These are phyloP conservation scores for Austrolebias charrua DNA, from an alignment of 2,797 vertebrate genomes.

Conservation along the genomic window DNA sequence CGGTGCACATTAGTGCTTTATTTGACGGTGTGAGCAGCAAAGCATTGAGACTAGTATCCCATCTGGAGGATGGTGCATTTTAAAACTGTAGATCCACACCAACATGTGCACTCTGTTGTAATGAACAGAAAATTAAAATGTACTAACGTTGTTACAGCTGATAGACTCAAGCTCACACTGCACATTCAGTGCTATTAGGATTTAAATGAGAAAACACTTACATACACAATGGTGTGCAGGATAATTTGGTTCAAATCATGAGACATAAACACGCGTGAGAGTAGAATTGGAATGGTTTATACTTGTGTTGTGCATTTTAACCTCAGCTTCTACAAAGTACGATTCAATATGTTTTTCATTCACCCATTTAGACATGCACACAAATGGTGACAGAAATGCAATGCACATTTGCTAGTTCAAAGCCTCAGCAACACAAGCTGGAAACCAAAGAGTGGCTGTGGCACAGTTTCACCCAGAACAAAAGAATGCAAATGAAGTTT, in stretches of 20 bases:
- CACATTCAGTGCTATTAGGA: slow-evolving; percentile 2
- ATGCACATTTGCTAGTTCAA: slow-evolving; percentile 1
- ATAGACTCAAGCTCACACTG: slow-evolving; percentile 1
- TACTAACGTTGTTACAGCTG: slow-evolving; percentile 7
- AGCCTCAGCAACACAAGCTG: slow-evolving; percentile 15
- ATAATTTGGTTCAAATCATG: not conserved
- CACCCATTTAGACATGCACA: not conserved
- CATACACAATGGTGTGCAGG: not conserved
- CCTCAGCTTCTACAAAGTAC: not conserved
- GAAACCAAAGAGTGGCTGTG: slow-evolving; percentile 6
- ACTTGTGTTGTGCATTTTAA: slow-evolving; percentile 4
- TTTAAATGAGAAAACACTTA: slow-evolving; percentile 8
- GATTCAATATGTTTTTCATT: not conserved
- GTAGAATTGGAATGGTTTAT: not conserved
- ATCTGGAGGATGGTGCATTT: slow-evolving; percentile 17
- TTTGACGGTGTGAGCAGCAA: slow-evolving; percentile 33
- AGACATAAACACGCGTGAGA: slow-evolving; percentile 2
- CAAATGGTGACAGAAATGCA: not conserved
- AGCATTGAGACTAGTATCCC: slow-evolving; percentile 40
- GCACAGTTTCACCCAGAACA: slow-evolving; percentile 23
- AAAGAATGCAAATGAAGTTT: slow-evolving; percentile 24
- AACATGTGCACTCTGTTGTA: slow-evolving; percentile 27
- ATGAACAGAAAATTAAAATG: slow-evolving; percentile 29
- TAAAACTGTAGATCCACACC: slow-evolving; percentile 31
- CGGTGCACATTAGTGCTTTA: slow-evolving; percentile 55